phyloP scores from a whole-genome alignment of 2,888 invertebrate genomes.

The Parnassius glacialis region DNA sequence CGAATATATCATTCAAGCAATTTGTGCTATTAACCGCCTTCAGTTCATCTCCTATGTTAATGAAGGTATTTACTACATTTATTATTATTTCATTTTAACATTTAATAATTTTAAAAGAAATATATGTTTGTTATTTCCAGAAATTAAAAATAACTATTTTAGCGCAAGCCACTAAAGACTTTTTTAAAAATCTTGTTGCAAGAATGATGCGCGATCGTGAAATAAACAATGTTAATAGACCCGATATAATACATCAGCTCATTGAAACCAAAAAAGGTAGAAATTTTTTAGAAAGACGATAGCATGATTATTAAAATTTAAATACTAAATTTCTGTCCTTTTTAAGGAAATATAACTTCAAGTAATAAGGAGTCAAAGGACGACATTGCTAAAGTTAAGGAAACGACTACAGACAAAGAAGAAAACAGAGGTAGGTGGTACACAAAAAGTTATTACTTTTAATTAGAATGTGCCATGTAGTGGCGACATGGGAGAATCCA shows the following conservation, averaged over 20 bases:
- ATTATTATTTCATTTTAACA: too few species aligned
- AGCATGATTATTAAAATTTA: too few species aligned
- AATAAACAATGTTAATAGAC: constrained; percentile 52
- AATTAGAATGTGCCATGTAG: too few species aligned
- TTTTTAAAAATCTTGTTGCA: constrained; percentile 51
- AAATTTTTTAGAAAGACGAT: too few species aligned
- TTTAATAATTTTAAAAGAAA: too few species aligned
- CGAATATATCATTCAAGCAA: constrained; percentile 8
- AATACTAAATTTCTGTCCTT: background rate
- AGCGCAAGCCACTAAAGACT: constrained; percentile 33
- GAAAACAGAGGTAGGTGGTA: too few species aligned
- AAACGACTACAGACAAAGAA: constrained; percentile 35
- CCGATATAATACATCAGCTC: constrained; percentile 77
- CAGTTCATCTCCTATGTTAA: too few species aligned
- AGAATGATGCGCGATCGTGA: constrained; percentile 56
- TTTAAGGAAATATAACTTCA: constrained; percentile 45
- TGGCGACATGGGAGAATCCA: too few species aligned
- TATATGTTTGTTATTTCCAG: too few species aligned
- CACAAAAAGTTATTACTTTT: too few species aligned
- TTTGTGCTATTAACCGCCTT: background rate
- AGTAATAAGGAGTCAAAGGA: constrained; percentile 41
- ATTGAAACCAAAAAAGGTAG: constrained; percentile 71
- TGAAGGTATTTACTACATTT: too few species aligned
- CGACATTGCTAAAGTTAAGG: constrained; percentile 49
- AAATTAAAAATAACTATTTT: too few species aligned